A percentile compares a stretch with the other conserved stretches of the same genome.
phyloP scores from a whole-genome alignment of 2,797 vertebrate species.

The Pangasius djambal region DNA sequence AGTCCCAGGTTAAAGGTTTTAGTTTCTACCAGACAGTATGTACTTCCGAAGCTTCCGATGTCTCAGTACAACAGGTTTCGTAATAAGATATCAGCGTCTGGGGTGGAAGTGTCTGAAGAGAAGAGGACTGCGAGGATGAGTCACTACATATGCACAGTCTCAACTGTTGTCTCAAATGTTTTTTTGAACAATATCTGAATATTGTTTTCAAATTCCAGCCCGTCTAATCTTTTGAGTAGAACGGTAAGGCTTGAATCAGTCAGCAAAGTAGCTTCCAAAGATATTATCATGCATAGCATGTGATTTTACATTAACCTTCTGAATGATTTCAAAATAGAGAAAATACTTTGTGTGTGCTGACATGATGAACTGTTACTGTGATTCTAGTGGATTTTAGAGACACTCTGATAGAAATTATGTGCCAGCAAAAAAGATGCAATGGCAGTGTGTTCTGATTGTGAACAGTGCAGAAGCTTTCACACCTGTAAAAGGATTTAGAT shows the following conservation, averaged over 20 bases:
- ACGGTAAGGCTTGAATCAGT: not conserved
- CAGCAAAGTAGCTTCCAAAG: not conserved
- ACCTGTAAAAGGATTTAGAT: not conserved
- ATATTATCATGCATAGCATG: too few species aligned
- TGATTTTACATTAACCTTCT: not conserved
- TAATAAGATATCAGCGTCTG: constrained; percentile 12
- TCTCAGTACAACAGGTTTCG: not conserved
- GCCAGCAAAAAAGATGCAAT: not conserved
- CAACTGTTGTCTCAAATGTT: not conserved
- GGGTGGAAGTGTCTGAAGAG: not conserved
- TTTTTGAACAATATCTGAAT: not conserved
- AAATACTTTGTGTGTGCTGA: not conserved
- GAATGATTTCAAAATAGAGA: too few species aligned
- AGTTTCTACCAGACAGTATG: not conserved
- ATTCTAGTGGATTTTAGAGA: not conserved
- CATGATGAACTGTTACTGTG: not conserved
- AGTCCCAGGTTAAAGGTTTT: not conserved
- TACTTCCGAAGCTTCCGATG: not conserved
- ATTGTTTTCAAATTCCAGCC: not conserved
- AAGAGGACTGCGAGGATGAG: not conserved
- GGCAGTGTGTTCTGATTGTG: not conserved
- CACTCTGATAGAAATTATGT: not conserved
- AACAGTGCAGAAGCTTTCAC: not conserved
- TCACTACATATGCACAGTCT: constrained; percentile 13
- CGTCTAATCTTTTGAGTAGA: not conserved